These are phyloP conservation scores for Periophthalmus magnuspinnatus DNA, from an alignment of 2,797 vertebrate genomes.

Conservation along the genomic window DNA sequence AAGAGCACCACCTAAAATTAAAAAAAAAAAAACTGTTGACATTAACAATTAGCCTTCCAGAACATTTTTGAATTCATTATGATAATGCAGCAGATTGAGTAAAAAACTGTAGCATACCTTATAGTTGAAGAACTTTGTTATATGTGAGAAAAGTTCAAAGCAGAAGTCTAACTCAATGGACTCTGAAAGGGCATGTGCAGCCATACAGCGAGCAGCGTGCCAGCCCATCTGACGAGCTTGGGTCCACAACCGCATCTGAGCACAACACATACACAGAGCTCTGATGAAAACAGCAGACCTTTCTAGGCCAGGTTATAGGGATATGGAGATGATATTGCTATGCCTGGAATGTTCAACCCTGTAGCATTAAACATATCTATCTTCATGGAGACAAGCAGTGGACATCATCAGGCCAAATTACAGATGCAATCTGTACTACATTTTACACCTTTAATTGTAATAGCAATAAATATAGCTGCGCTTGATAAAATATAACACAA, in stretches of 20 bases:
- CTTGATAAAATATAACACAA: not conserved
- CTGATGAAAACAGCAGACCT: not conserved
- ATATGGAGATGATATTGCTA: too few relatives aligned
- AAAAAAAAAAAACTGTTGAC: not conserved
- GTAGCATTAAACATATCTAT: too few relatives aligned
- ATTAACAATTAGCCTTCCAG: conserved; percentile 29
- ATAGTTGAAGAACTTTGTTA: conserved; percentile 96
- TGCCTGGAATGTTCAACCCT: too few relatives aligned
- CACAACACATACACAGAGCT: not conserved
- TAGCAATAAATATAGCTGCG: not conserved
- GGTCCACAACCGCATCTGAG: conserved; percentile 96
- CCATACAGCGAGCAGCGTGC: conserved; percentile 89
- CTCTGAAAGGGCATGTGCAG: conserved; percentile 76
- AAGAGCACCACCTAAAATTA: conserved; percentile 86
- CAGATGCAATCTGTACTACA: not conserved
- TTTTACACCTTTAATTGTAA: too few relatives aligned
- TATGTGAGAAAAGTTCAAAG: conserved; percentile 96
- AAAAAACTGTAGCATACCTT: conserved; percentile 77
- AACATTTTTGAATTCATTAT: conserved; percentile 6
- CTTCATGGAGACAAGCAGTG: too few relatives aligned
- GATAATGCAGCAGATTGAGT: not conserved
- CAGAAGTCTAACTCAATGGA: conserved; percentile 90
- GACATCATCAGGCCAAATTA: not conserved
- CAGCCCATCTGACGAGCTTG: conserved; percentile 98
- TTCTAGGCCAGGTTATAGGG: not conserved